Conservation (phyloP, 1,140 invertebrate species). For the Mya arenaria region DNA sequence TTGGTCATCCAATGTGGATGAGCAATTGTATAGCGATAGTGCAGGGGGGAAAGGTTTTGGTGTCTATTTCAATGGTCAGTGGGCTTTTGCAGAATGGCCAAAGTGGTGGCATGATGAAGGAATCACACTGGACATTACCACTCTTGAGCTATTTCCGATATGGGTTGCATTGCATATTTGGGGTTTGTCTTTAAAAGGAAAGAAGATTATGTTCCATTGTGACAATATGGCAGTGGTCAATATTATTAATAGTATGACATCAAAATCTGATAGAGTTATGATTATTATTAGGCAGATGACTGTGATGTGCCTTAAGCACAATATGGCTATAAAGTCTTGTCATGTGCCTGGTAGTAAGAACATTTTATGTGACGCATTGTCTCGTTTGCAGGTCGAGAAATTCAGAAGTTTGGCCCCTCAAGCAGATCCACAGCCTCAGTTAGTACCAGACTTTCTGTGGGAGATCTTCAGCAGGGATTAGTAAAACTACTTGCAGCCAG, state of each 20-base stretch:
- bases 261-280: constrained; percentile 35
- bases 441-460: constrained; percentile 37
- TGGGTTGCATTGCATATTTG: constrained; percentile 37
- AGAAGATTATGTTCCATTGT: constrained; percentile 38
- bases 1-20: constrained; percentile 25
- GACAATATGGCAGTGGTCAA: constrained; percentile 39
- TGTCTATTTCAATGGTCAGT: constrained; percentile 13
- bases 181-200: constrained; percentile 24
- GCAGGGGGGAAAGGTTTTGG: constrained; percentile 36
- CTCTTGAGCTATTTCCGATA: constrained; percentile 55
- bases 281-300: neutral
- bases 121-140: constrained; percentile 42
- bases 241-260: constrained; percentile 42
- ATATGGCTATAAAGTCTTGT: constrained; percentile 5
- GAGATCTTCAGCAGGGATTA: constrained; percentile 8
- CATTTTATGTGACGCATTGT: constrained; percentile 29
- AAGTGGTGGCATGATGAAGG: constrained; percentile 8
- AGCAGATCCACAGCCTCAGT: neutral
- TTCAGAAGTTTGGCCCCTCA: constrained; percentile 29
- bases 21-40: constrained; percentile 42
- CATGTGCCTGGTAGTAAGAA: constrained; percentile 10
- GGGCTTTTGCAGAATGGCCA: constrained; percentile 32
- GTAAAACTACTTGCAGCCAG: neutral
- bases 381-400: constrained; percentile 22
- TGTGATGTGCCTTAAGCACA: constrained; percentile 3